phyloP scores from a whole-genome alignment of 2,113 vertebrate species.

The Pimephales promelas region DNA sequence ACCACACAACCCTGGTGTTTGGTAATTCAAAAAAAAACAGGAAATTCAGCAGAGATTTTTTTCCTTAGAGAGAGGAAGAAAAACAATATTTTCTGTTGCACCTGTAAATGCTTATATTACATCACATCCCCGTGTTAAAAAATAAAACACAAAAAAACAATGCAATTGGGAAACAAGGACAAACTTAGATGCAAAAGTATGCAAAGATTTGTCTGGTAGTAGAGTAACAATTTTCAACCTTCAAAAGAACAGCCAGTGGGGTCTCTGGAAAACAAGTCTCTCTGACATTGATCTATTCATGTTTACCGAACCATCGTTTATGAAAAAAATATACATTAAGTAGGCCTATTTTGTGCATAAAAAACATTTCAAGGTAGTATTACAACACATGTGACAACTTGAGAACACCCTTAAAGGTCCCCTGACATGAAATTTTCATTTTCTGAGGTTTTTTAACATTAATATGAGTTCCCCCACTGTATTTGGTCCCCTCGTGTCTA shows the following conservation, averaged over 20 bases:
- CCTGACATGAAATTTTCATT: no score
- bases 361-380: not conserved
- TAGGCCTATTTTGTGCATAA: not conserved
- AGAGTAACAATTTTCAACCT: not conserved
- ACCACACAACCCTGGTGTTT: not conserved
- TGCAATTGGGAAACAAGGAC: not conserved
- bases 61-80: not conserved
- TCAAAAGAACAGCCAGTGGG: not conserved
- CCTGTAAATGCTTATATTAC: not conserved
- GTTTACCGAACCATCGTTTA: not conserved
- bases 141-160: not conserved
- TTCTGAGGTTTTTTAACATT: no score
- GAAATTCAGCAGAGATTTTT: not conserved
- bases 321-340: not conserved
- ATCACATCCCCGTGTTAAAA: not conserved
- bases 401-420: not conserved
- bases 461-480: no score
- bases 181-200: constrained; percentile 9
- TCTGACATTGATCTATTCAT: not conserved
- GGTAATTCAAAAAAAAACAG: not conserved
- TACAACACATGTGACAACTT: not conserved
- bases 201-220: not conserved
- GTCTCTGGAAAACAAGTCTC: not conserved
- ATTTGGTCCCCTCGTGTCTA: no score
- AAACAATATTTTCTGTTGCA: not conserved